Base-by-base conservation (phyloP, 2,797 vertebrate species). In the Tauraco hartlaubi region DNA sequence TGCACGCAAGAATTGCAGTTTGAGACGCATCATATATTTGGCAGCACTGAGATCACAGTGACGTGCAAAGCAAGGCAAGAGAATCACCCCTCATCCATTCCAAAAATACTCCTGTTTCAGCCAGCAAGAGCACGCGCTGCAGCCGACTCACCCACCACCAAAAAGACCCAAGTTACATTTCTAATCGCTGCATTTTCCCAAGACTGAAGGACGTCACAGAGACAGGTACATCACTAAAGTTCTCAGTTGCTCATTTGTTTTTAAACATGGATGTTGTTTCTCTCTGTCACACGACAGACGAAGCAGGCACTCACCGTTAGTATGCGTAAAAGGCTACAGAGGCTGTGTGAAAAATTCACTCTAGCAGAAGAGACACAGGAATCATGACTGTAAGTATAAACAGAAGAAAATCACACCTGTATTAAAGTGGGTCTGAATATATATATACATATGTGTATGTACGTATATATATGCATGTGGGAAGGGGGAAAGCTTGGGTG, bases 21-120 rank as follows among this genome's bases (percentile, higher is more conserved):
- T 59, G 68, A 80, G 82, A 74, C 13, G 28, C 91, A 84, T 86
- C 77, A 62, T 78, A 80, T 77, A 85, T 75, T 93, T 84, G 20
- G 89, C 96, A 95, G 89, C 73, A 51, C 66, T 91, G 96, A 95
- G 94, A 88, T 96, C 93, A 95, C 76, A 93, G 84, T 95, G 94
- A 96, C 89, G 91, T 91, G 89, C 86, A 84, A 88, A 73, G 84
- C 91, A 43, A 82, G 83, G 76, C 83, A 67, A 75, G 86, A 95
- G 93, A 90, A 94, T 95, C 91, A 66, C 89, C 91, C 73, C 72
- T 79, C 83, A 79, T 90, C 75, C 86, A 52, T 88, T 92, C 92
- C 92, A 66, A 95, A 94, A 88, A 88, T 80, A 90, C 51, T 94
- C 72, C 86, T 83, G 55, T n/a, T 81, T 79, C 88, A 68, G 90